Base-by-base conservation (phyloP, 2,113 vertebrate species). In the Prunella himalayana region DNA sequence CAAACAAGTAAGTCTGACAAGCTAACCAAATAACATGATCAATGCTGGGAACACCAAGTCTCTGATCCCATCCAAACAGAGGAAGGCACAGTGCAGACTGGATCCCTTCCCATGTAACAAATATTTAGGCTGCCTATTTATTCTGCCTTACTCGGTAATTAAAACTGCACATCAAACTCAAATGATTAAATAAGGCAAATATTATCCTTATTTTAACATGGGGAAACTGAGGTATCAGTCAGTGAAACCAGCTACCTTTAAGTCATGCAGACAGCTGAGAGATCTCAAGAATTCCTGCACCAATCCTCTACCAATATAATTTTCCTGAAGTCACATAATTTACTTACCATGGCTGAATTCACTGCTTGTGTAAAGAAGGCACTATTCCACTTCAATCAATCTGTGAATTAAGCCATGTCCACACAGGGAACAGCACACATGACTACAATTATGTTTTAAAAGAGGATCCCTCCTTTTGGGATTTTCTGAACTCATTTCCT, bases 1-100 rank as follows among this genome's bases (percentile, higher is more conserved):
- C 93, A 89, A 96, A 92, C 86, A 92, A 87, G 78, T 49, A 80
- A 90, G 47, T 33, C 59, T 95, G 92, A 96, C 88, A 95, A 86
- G 63, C 79, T 85, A 92, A 90, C 44, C 66, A 92, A 94, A 53
- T 59, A 89, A 92, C 69, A 93, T 2, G 23, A 96, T 82, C 63
- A 17, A 2, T 45, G 51, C 13, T 75, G 77, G n/a, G 45, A 93
- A 95, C 66, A 92, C 82, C 77, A 35, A 6, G 42, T 59, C 82
- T 90, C 77, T 90, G 75, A 88, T 87, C 63, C 91, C 64, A 65
- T 84, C 41, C 65, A 72, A 27, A 72, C 1, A 68, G 33, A 70
- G 23, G 22, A 81, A 61, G 47, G 21, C 10, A 65, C 13, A 49
- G 23, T 2, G 12, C n/a, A 73, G 50, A 22, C 31, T 15, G 10